Base-by-base conservation (phyloP, 2,113 vertebrate genomes). In the Cnemophilus loriae region DNA sequence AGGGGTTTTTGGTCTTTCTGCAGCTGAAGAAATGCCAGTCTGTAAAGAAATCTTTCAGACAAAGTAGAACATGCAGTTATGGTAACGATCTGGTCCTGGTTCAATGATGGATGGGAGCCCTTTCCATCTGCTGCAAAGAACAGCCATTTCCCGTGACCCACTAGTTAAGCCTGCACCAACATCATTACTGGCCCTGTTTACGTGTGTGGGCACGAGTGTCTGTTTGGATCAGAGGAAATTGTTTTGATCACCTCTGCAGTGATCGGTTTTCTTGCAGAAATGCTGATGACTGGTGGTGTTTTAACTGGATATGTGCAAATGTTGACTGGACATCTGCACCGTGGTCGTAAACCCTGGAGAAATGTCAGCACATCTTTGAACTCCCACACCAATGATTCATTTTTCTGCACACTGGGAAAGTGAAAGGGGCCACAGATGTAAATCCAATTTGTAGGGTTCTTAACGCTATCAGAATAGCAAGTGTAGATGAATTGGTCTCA, bases 91-190 rank as follows among this genome's bases (percentile, higher is more conserved):
- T 46, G 70, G 42, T 87, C 32, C 84, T 76, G n/a, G n/a, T 76
- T 87, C 74, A 37, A 2, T 1, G 35, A 52, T 50, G 57, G 57
- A 46, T 52, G 55, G 33, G 37, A 82, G 74, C 28, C 84, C 44
- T 75, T 91, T 60, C 84, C 61, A 79, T 89, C 69, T 80, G 81
- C 87, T 91, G 49, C 20, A 37, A 60, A 89, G 70, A 81, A 11
- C 77, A 81, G 47, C 15, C 6, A 0, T 87, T 87, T 91, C 79
- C 63, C 42, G 16, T 86, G 44, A 78, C 47, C 55, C 32, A 3
- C 24, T 81, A 75, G 75, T 91, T 84, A 91, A 74, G 18, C 55
- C 16, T 89, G 44, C 57, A 64, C 60, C 65, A 59, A 7, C 26
- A 76, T 81, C 23, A 8, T 83, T 89, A 50, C 59, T 69, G 65